phyloP scores from a whole-genome alignment of 92 coral and sea anemone species.

The Siderastrea radians region DNA sequence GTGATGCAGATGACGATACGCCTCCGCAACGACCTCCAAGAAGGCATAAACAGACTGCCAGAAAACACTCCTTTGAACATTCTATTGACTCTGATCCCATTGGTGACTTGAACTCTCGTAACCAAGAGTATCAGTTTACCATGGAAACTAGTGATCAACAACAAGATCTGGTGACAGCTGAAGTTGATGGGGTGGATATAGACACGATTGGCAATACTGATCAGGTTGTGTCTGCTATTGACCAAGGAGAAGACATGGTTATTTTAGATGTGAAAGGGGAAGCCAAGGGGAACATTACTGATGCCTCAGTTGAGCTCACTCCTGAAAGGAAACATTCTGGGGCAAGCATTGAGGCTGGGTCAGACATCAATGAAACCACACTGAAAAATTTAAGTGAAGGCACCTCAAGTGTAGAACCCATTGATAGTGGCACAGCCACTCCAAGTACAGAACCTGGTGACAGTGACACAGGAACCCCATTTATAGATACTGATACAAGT shows the following conservation, averaged over 20 bases:
- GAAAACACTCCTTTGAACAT: neutral
- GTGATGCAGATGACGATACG: conserved; percentile 41
- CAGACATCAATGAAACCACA: neutral
- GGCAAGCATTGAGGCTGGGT: conserved; percentile 7
- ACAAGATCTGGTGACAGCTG: conserved; percentile 54
- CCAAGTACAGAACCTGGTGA: conserved; percentile 50
- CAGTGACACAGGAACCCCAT: conserved; percentile 3
- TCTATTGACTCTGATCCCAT: neutral
- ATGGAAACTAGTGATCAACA: conserved; percentile 7
- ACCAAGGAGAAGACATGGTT: conserved; percentile 87
- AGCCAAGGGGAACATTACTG: conserved; percentile 2
- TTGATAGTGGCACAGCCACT: neutral
- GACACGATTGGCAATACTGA: conserved; percentile 72
- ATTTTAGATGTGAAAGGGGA: conserved; percentile 80
- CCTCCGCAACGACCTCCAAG: conserved; percentile 67
- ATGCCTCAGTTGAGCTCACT: neutral
- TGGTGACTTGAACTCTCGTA: neutral
- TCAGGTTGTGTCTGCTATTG: conserved; percentile 74
- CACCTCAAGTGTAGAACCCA: neutral
- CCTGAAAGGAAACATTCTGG: conserved; percentile 28
- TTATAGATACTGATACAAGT: neutral
- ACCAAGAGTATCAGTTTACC: conserved; percentile 22
- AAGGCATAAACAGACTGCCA: conserved; percentile 25
- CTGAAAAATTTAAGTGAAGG: neutral
- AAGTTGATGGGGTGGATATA: conserved; percentile 82